Conservation (phyloP, 1,140 invertebrate species). For the Nomia melanderi region DNA sequence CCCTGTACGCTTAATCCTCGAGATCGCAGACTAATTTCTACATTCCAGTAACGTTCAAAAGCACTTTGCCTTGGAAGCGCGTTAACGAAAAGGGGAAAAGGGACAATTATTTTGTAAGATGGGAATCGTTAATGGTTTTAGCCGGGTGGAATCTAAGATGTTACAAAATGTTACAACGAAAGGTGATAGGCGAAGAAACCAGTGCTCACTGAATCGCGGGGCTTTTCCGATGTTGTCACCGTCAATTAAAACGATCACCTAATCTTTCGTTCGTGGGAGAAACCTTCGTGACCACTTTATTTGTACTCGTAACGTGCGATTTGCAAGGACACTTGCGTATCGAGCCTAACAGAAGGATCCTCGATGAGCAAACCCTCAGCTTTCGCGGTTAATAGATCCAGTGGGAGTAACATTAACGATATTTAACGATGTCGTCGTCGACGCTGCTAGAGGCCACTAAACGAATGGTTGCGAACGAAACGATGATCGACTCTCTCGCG, state of each 20-base stretch:
- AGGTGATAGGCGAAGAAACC: conserved; percentile 8
- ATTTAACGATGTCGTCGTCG: background rate
- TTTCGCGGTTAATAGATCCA: conserved; percentile 6
- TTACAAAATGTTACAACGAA: conserved; percentile 56
- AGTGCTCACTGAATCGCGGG: background rate
- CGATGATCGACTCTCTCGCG: background rate
- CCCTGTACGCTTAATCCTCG: background rate
- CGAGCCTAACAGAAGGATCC: conserved; percentile 12
- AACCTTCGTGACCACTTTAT: background rate
- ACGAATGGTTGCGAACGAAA: background rate
- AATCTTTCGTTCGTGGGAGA: background rate
- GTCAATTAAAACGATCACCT: conserved; percentile 31
- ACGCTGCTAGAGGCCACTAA: background rate
- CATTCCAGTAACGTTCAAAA: background rate
- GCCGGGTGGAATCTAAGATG: conserved; percentile 44
- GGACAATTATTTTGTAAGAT: background rate
- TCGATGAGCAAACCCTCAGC: background rate
- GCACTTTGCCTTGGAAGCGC: background rate
- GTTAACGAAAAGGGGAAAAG: background rate
- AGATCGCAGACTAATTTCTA: background rate
- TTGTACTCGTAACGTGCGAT: conserved; percentile 18
- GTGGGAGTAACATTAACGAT: background rate
- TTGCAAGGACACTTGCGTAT: background rate
- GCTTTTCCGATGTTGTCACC: background rate
- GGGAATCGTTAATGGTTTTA: background rate